Conservation (phyloP, 2,797 vertebrate genomes). For the Muraenolepis orangiensis region DNA sequence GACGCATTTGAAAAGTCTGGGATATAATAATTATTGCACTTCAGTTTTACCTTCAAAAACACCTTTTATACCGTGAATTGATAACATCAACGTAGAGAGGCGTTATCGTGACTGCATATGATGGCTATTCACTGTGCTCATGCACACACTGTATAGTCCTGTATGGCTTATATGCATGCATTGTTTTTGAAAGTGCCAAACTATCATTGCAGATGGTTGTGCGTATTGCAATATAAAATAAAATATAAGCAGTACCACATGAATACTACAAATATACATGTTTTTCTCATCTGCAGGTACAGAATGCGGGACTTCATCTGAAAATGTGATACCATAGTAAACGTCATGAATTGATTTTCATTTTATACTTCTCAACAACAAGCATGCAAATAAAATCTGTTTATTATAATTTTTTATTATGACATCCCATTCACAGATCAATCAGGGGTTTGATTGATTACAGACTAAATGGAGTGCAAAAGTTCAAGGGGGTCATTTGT, state of each 20-base stretch:
- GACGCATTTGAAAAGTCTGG: conserved; percentile 32
- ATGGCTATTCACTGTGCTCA: conserved; percentile 55
- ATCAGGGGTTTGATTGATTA: conserved; percentile 15
- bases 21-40: conserved; percentile 58
- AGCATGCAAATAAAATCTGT: neutral
- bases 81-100: neutral
- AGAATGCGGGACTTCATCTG: conserved; percentile 6
- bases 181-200: conserved; percentile 39
- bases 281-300: conserved; percentile 6
- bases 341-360: conserved; percentile 9
- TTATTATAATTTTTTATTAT: neutral
- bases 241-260: neutral
- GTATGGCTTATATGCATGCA: conserved; percentile 54
- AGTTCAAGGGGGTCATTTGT: neutral
- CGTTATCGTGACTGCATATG: conserved; percentile 28
- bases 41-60: conserved; percentile 43
- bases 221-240: conserved; percentile 15
- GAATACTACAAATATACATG: neutral
- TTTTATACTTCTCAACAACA: conserved; percentile 11
- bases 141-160: conserved; percentile 35
- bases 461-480: neutral
- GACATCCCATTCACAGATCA: neutral
- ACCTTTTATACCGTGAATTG: neutral
- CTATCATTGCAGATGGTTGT: conserved; percentile 26
- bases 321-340: conserved; percentile 16